Conservation (phyloP, 2,797 vertebrate genomes). For the Tenualosa thibaudeaui region DNA sequence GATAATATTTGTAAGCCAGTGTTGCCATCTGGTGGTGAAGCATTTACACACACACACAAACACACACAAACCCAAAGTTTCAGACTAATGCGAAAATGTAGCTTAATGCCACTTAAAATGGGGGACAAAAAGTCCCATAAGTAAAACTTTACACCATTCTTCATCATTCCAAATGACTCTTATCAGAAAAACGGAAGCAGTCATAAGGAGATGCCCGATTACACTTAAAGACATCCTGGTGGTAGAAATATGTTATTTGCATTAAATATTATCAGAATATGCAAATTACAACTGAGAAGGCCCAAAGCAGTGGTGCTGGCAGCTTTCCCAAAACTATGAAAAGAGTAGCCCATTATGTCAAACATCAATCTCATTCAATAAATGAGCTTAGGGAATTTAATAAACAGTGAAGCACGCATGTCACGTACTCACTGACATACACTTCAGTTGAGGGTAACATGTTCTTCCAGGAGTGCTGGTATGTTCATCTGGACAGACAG, state of each 20-base stretch:
- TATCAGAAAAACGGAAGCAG: background rate
- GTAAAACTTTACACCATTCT: background rate
- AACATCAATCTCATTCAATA: conserved; percentile 52
- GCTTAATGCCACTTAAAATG: background rate
- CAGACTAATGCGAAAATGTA: background rate
- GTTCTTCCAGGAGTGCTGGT: background rate
- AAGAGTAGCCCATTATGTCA: conserved; percentile 38
- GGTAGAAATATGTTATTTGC: background rate
- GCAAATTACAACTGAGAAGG: background rate
- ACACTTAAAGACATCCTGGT: background rate
- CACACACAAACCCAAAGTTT: background rate
- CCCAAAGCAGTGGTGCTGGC: conserved; percentile 18
- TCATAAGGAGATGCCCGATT: background rate
- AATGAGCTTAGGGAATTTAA: conserved; percentile 39
- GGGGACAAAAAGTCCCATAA: background rate
- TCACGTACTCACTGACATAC: conserved; percentile 35
- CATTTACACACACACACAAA: conserved; percentile 7
- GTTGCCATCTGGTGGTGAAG: conserved; percentile 53
- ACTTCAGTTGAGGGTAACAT: background rate
- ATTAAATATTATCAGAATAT: background rate
- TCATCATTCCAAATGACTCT: background rate
- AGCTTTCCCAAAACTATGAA: background rate
- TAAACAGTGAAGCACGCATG: conserved; percentile 30
- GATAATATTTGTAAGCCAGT: background rate
- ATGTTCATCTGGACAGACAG: conserved; percentile 21